Evolutionary conservation across 1,140 invertebrate species (phyloP), one percentile per base, ranked within the genome.

Genomic region (Fopius arisanus): DNA sequence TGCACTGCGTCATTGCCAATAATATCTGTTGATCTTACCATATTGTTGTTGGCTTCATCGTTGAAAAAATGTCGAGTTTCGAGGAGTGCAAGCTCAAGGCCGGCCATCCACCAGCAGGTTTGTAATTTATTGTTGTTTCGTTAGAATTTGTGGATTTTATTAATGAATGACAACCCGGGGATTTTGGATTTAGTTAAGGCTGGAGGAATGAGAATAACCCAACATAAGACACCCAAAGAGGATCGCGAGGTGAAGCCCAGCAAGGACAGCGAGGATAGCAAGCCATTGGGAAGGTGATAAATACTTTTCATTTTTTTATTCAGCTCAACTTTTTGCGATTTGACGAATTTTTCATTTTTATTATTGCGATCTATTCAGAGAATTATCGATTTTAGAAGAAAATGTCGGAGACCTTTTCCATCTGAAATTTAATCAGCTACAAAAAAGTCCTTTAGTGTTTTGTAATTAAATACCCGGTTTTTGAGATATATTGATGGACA

Each of bases 121-220:
- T 89, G 82, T 73, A 67, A 14, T 43, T 54, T 31, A n/a, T 79
- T 75, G 5, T 14, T 7, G 28, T 63, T 43, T 14, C 9, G 9
- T 31, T 14, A 70, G 40, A 43, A 65, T 75, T 63, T 73, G 7
- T 51, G 71, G n/a, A n/a, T n/a, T n/a, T 62, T 21, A 40, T 69
- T 70, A 59, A 16, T 48, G 28, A 48, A 23, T 67, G 54, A 33
- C 40, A 63, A 75, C 54, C 72, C 9, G 23, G 26, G 23, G 77
- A 12, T 75, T 73, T 73, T 80, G 79, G 73, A 70, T 73, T 73
- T 86, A 96, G 95, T 96, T 0, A 97, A 96, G 90, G 96, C 94
- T 74, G 95, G 96, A 21, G 95, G 95, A 1, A 97, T 96, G 96
- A 90, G 96, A 74, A 96, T 97, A 80, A 96, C 94, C 4, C 95